Conservation (phyloP, 2,888 invertebrate genomes). For the Thecophora atra region DNA sequence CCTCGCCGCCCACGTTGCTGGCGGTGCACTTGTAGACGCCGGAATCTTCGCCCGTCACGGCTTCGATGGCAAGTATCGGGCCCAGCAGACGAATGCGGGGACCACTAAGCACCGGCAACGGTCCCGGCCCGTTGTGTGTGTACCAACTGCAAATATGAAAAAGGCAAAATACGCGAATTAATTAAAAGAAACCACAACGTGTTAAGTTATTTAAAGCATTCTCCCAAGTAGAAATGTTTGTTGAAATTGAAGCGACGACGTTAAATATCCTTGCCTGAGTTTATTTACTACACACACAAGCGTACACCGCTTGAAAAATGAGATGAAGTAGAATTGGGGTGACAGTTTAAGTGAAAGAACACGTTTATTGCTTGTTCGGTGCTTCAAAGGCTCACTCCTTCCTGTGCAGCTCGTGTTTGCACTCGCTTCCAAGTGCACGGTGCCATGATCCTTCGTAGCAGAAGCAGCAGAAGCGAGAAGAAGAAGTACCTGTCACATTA, state of each 20-base stretch:
- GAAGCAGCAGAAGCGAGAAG: conserved; percentile 1
- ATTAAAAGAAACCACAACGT: background rate
- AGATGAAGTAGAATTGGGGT: background rate
- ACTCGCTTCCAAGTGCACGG: conserved; percentile 10
- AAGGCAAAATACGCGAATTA: conserved; percentile 5
- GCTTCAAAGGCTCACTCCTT: background rate
- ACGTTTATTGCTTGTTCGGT: conserved; percentile 14
- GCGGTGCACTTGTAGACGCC: conserved; percentile 76
- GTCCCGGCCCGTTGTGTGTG: conserved; percentile 73
- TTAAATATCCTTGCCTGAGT: background rate
- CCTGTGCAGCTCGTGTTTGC: background rate
- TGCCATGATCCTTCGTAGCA: conserved; percentile 19
- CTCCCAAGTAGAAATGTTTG: background rate
- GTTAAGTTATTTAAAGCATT: background rate
- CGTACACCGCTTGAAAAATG: background rate
- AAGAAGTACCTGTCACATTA: background rate
- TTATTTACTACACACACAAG: background rate
- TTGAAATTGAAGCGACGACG: background rate
- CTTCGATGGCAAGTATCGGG: conserved; percentile 76
- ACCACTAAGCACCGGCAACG: conserved; percentile 72
- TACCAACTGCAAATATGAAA: conserved; percentile 71
- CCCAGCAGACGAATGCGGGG: conserved; percentile 74
- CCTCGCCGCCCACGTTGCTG: conserved; percentile 76
- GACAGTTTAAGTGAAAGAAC: background rate
- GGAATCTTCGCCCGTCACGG: conserved; percentile 75